A percentile compares a stretch with the other conserved stretches of the same genome.
Conservation (phyloP, 2,888 invertebrate species). For the Pecten maximus region DNA sequence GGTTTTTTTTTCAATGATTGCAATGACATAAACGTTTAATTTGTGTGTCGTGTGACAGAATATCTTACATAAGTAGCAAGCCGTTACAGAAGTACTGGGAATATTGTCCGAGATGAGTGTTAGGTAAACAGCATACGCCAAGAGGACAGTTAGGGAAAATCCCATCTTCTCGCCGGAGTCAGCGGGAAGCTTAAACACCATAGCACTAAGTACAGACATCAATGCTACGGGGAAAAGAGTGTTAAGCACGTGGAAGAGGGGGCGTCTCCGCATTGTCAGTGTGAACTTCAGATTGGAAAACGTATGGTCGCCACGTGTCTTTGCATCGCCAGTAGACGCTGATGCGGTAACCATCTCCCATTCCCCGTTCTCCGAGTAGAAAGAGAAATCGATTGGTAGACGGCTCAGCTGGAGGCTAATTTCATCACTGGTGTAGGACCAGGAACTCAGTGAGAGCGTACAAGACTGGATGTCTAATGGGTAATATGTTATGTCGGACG, state of each 20-base stretch:
- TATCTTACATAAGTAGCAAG: conserved; percentile 52
- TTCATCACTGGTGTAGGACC: conserved; percentile 60
- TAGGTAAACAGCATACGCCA: conserved; percentile 55
- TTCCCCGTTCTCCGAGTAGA: conserved; percentile 60
- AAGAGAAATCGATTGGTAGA: conserved; percentile 31
- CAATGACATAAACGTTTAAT: not conserved
- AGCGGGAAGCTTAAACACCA: conserved; percentile 48
- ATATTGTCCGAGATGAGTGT: conserved; percentile 54
- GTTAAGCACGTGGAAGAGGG: conserved; percentile 51
- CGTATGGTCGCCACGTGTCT: conserved; percentile 36
- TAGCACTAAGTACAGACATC: conserved; percentile 51
- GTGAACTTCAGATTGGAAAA: conserved; percentile 48
- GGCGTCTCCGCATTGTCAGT: conserved; percentile 40
- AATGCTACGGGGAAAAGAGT: conserved; percentile 50
- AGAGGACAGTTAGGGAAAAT: conserved; percentile 51
- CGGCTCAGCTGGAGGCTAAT: conserved; percentile 32
- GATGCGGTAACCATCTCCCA: conserved; percentile 56
- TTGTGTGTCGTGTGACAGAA: not conserved
- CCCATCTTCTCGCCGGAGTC: conserved; percentile 56
- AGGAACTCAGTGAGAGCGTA: conserved; percentile 57
- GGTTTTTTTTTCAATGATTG: not conserved
- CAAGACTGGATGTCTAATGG: conserved; percentile 60
- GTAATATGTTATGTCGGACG: conserved; percentile 59
- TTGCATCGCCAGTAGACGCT: conserved; percentile 40
- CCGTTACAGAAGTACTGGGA: conserved; percentile 51